Conservation (phyloP, 2,113 vertebrate genomes). For the Sigmodon hispidus region DNA sequence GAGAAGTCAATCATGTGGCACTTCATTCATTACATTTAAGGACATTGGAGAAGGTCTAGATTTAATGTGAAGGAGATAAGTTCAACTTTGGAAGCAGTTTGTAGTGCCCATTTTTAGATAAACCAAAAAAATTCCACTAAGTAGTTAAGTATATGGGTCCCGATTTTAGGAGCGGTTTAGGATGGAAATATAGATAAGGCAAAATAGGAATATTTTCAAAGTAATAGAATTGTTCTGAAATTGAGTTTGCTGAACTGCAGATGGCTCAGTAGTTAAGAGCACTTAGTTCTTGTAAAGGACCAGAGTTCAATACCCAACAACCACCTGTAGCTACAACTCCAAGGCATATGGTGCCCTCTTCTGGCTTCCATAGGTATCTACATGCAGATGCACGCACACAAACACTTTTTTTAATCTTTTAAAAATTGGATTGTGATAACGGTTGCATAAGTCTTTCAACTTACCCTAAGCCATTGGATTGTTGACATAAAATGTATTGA, state of each 20-base stretch:
- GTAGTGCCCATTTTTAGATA: conserved; percentile 10
- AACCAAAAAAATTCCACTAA: not conserved
- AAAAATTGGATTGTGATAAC: conserved; percentile 40
- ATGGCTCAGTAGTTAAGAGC: not conserved
- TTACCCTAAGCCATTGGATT: conserved; percentile 19
- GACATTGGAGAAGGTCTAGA: conserved; percentile 2
- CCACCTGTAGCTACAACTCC: not conserved
- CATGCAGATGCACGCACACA: not conserved
- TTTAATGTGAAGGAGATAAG: conserved; percentile 4
- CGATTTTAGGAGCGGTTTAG: conserved; percentile 37
- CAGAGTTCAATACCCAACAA: not conserved
- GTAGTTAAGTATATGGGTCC: conserved; percentile 12
- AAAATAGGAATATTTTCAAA: not conserved
- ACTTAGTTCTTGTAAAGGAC: not conserved
- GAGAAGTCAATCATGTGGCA: not conserved
- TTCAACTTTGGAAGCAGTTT: conserved; percentile 37
- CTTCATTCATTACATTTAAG: conserved; percentile 30
- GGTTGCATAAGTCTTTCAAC: not conserved
- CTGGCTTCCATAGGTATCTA: not conserved
- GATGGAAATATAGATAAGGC: conserved; percentile 4
- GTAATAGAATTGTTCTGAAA: conserved; percentile 24
- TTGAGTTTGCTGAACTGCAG: not conserved
- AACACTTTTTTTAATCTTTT: not conserved
- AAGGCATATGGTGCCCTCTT: not conserved
- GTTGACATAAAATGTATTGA: not conserved